phyloP scores from a whole-genome alignment of 1,140 invertebrate species.

The Wiebesia pumilae region DNA sequence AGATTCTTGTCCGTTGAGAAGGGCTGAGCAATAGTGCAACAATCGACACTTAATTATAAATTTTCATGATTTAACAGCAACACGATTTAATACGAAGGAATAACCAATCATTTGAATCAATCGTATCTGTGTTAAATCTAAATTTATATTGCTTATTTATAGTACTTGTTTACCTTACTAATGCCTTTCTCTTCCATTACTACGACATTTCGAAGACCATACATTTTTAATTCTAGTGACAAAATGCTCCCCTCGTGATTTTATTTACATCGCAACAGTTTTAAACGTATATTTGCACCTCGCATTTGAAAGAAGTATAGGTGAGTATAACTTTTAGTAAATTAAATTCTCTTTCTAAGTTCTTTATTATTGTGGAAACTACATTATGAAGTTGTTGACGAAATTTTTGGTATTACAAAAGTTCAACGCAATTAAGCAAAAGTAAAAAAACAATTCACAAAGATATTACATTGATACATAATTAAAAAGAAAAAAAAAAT shows the following conservation, averaged over 20 bases:
- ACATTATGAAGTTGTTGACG: no score
- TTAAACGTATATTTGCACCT: no score
- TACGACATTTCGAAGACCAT: background rate
- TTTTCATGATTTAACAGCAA: background rate
- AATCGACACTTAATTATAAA: background rate
- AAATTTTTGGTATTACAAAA: no score
- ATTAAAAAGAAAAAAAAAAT: no score
- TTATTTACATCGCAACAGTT: background rate
- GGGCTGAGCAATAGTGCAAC: background rate
- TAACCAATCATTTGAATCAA: background rate
- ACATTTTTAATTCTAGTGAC: background rate
- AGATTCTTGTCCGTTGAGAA: background rate
- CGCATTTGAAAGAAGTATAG: no score
- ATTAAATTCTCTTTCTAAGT: no score
- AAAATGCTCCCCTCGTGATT: background rate
- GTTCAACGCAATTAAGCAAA: no score
- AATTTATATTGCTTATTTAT: background rate
- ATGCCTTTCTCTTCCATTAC: background rate
- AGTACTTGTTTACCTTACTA: background rate
- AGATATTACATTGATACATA: no score
- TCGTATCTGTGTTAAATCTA: background rate
- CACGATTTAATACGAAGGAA: background rate
- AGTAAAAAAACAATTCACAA: no score
- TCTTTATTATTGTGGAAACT: no score
- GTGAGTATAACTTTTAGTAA: no score